Evolutionary conservation across 1,140 invertebrate species (phyloP), one percentile per base, ranked within the genome.

Genomic region (Stegodyphus dumicola): DNA sequence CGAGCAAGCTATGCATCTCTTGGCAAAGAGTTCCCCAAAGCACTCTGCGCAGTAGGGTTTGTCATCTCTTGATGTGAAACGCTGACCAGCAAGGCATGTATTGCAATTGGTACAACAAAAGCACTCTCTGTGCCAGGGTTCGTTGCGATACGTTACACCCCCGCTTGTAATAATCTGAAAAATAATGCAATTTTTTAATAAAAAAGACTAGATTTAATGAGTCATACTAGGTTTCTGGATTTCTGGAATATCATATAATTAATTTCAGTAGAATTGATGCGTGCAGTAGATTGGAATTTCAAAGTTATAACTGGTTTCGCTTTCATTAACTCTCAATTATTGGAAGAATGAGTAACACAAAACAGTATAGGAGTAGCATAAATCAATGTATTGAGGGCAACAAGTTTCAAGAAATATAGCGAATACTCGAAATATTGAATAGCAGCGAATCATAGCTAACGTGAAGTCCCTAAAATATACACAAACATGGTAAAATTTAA

Each of bases 11-110:
- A 95, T 97, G 92, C 98, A 99, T 87, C 98, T 94, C 92, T 99
- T 99, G 81, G 98, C 98, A 92, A 99, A 99, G 76, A 99, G 92
- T 90, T 99, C 97, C 51, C 97, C 98, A 90, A 99, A 99, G 92
- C 99, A 99, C 66, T 99, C 96, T 77, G 97, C 97, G 92, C 99
- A 99, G 91, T 98, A 99, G 0, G 99, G 98, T 92, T 99, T 98
- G 48, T 87, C 86, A 89, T 99, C 98, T 90, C 97, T 91, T 83
- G 96, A 98, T 67, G 98, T 99, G 92, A 99, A 99, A 90, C 98
- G 95, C 91, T 99, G 97, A 33, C 98, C 98, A 80, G 98, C 97
- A 90, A 99, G 92, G 87, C 95, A 96, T 86, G 95, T 96, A 91
- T 95, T 94, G 93, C 99, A 99, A 91, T 99, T 93, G 86, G 96